Conservation (phyloP, 2,888 invertebrate genomes). For the Chrysodeixis includens region DNA sequence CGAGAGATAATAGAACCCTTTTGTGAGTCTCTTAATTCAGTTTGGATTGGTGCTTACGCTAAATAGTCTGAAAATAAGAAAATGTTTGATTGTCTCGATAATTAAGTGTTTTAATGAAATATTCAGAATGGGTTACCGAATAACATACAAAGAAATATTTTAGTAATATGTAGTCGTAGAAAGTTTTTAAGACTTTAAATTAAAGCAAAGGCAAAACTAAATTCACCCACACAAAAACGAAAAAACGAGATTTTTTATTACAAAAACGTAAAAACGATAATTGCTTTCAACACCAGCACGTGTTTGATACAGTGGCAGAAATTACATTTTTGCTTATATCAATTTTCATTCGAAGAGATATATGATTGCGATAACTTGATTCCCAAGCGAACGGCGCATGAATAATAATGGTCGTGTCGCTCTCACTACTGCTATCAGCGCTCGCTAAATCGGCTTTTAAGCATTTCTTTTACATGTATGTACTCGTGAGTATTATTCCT, state of each 20-base stretch:
- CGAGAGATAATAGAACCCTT: background rate
- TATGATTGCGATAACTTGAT: constrained; percentile 3
- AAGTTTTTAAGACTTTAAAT: too few species aligned
- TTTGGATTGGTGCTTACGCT: too few species aligned
- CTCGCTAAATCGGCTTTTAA: background rate
- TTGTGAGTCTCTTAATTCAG: background rate
- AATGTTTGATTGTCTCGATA: too few species aligned
- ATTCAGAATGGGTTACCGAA: too few species aligned
- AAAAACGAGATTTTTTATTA: too few species aligned
- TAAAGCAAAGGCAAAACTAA: too few species aligned
- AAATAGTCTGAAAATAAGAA: too few species aligned
- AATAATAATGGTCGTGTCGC: constrained; percentile 3
- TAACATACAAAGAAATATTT: too few species aligned
- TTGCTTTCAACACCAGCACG: background rate
- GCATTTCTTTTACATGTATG: background rate
- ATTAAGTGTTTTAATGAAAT: too few species aligned
- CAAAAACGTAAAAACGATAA: background rate
- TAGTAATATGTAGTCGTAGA: too few species aligned
- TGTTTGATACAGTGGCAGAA: constrained; percentile 1
- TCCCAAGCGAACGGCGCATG: background rate
- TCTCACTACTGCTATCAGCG: background rate
- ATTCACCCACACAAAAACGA: too few species aligned
- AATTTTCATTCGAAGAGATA: background rate
- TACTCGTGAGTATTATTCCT: background rate
- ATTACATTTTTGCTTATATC: background rate